A percentile compares a stretch with the other conserved stretches of the same genome.
Conservation (phyloP, 1,140 invertebrate species). For the Bombus terrestris region DNA sequence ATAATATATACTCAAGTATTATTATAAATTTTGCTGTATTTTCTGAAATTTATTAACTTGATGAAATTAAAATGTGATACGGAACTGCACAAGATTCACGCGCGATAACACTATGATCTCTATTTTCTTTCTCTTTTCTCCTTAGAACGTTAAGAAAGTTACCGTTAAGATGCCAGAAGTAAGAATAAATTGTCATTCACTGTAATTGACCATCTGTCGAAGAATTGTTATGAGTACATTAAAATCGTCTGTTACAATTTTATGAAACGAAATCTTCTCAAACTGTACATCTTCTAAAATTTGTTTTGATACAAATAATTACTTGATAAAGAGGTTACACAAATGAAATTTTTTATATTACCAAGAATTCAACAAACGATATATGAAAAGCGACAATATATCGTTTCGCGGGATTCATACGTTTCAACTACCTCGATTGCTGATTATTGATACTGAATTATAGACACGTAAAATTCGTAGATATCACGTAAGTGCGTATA, state of each 20-base stretch:
- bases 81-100: background rate
- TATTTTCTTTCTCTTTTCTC: background rate
- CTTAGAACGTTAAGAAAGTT: background rate
- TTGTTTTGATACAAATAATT: background rate
- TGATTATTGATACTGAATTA: background rate
- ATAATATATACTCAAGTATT: background rate
- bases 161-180: background rate
- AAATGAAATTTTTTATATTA: background rate
- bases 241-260: background rate
- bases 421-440: background rate
- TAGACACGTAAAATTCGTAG: background rate
- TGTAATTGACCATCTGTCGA: background rate
- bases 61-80: background rate
- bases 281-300: background rate
- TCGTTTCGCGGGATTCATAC: background rate
- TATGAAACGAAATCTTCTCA: background rate
- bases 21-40: background rate
- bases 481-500: background rate
- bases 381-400: background rate
- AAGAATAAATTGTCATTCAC: background rate
- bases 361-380: background rate
- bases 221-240: background rate
- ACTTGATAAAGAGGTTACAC: background rate
- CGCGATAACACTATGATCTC: background rate
- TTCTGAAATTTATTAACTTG: background rate